Conservation (phyloP, 2,113 vertebrate genomes). For the Climacteris rufus region DNA sequence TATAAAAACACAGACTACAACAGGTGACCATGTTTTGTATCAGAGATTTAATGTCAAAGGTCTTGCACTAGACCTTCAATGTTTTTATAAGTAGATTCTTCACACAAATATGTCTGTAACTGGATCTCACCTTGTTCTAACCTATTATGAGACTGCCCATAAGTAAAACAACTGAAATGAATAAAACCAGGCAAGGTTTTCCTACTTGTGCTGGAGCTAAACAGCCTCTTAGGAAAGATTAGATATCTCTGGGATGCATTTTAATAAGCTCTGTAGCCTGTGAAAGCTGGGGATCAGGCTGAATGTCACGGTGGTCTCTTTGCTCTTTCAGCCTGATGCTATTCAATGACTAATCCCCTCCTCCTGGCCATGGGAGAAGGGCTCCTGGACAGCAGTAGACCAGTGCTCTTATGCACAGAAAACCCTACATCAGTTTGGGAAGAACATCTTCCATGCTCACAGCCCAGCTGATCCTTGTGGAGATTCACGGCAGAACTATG, state of each 20-base stretch:
- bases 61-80: not conserved
- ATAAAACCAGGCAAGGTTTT: not conserved
- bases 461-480: not conserved
- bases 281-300: not conserved
- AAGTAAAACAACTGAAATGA: not conserved
- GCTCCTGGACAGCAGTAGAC: not conserved
- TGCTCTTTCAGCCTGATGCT: not conserved
- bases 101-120: not conserved
- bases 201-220: not conserved
- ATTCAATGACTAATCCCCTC: not conserved
- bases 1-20: not conserved
- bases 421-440: not conserved
- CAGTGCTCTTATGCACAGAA: not conserved
- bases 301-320: fast-evolving
- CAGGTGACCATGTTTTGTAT: not conserved
- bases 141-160: not conserved
- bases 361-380: fast-evolving
- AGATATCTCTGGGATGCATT: not conserved
- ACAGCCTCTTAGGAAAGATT: not conserved
- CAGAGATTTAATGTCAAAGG: not conserved
- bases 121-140: not conserved
- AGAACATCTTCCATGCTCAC: fast-evolving
- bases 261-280: not conserved
- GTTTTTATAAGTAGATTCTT: not conserved
- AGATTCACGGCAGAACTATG: not conserved